Conservation (phyloP, 2,797 vertebrate genomes). For the Coendou prehensilis region DNA sequence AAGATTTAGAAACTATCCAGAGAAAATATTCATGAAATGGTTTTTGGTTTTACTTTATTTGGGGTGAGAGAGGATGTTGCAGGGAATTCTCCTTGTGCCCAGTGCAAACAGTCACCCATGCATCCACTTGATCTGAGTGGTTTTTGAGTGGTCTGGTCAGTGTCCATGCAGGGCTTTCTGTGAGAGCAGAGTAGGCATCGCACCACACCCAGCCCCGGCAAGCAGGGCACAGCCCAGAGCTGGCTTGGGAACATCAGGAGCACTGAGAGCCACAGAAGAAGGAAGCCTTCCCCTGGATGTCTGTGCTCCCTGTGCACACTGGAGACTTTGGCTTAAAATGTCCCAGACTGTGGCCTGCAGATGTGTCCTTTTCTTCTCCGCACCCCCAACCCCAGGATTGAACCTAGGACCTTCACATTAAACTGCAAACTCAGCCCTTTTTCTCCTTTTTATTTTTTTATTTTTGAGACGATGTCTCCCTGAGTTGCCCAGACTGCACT, state of each 20-base stretch:
- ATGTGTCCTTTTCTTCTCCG: background rate
- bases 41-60: slow-evolving; percentile 11
- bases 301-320: background rate
- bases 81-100: background rate
- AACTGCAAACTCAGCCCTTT: background rate
- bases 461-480: background rate
- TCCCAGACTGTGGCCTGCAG: background rate
- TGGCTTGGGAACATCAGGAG: background rate
- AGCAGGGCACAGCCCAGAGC: background rate
- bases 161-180: background rate
- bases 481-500: background rate
- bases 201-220: background rate
- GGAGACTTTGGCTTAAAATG: background rate
- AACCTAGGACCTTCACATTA: background rate
- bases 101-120: background rate
- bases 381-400: background rate
- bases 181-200: background rate
- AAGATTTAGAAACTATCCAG: slow-evolving; percentile 31
- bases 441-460: background rate
- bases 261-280: background rate
- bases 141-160: background rate
- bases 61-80: background rate
- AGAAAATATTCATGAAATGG: background rate
- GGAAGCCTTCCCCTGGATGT: background rate
- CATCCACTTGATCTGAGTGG: too few relatives aligned